Percentiles rank a stretch among this genome's conserved stretches.
Conservation (phyloP, 2,113 vertebrate species). For the Calypte anna region DNA sequence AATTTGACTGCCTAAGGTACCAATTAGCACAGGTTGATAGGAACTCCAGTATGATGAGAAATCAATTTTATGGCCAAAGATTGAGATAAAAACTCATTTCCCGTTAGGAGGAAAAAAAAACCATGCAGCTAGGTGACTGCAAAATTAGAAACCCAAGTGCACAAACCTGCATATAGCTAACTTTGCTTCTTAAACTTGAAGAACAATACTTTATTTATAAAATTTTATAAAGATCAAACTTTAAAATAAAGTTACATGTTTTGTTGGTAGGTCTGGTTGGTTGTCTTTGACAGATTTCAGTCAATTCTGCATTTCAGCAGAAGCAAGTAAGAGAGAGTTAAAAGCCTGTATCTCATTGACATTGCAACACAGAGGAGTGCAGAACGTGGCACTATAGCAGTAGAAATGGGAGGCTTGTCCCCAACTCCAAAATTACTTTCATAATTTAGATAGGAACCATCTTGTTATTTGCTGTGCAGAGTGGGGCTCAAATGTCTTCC, state of each 20-base stretch:
- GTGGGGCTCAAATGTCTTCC: background rate
- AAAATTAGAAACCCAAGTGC: background rate
- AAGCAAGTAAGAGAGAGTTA: background rate
- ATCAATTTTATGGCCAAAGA: background rate
- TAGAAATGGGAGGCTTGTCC: background rate
- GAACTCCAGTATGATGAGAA: background rate
- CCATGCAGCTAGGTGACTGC: background rate
- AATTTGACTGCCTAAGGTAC: background rate
- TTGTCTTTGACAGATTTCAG: background rate
- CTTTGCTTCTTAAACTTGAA: background rate
- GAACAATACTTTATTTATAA: rapidly evolving
- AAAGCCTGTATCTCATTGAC: background rate
- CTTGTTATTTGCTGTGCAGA: background rate
- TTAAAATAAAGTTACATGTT: background rate
- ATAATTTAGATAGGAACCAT: background rate
- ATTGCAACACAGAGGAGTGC: rapidly evolving
- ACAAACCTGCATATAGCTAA: background rate
- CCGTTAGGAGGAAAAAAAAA: background rate
- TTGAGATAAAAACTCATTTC: background rate
- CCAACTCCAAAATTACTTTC: background rate
- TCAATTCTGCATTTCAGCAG: background rate
- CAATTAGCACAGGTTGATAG: conserved; percentile 20
- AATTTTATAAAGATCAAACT: background rate
- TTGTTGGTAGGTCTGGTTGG: background rate
- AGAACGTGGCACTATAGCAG: background rate